These are phyloP conservation scores for Odontocolon sp. DNA, from an alignment of 2,888 invertebrate genomes.

Conservation along the genomic window DNA sequence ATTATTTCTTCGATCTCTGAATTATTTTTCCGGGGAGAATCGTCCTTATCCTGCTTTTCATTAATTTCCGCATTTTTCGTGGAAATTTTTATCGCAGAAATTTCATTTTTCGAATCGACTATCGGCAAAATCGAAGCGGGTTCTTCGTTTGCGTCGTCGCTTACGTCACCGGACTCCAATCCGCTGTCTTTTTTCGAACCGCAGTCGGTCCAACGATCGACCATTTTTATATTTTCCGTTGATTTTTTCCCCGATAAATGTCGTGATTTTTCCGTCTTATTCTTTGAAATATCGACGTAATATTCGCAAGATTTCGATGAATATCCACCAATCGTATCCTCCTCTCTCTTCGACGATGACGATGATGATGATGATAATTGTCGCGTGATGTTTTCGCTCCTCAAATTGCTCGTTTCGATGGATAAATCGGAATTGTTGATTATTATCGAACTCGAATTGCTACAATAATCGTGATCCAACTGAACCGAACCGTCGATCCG, in stretches of 20 bases:
- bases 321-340: constrained; percentile 21
- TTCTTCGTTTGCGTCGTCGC: constrained; percentile 79
- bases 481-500: constrained; percentile 77
- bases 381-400: too few relatives aligned
- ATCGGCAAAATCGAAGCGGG: constrained; percentile 2
- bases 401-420: too few relatives aligned
- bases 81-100: neutral
- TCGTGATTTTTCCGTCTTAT: constrained; percentile 44
- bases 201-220: constrained; percentile 66
- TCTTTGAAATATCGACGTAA: constrained; percentile 52
- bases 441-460: constrained; percentile 60
- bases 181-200: constrained; percentile 79
- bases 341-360: constrained; percentile 50
- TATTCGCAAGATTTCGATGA: constrained; percentile 45
- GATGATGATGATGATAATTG: too few relatives aligned
- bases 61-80: neutral
- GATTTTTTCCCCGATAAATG: constrained; percentile 20
- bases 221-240: constrained; percentile 24
- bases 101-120: constrained; percentile 1
- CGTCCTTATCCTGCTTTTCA: neutral
- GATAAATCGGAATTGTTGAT: too few relatives aligned
- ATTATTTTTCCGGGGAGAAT: neutral
- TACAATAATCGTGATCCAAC: constrained; percentile 85
- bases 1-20: neutral
- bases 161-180: constrained; percentile 79